A percentile compares a stretch with the other conserved stretches of the same genome.
These are phyloP conservation scores for Varroa destructor DNA, from an alignment of 1,140 invertebrate species.

Conservation along the genomic window DNA sequence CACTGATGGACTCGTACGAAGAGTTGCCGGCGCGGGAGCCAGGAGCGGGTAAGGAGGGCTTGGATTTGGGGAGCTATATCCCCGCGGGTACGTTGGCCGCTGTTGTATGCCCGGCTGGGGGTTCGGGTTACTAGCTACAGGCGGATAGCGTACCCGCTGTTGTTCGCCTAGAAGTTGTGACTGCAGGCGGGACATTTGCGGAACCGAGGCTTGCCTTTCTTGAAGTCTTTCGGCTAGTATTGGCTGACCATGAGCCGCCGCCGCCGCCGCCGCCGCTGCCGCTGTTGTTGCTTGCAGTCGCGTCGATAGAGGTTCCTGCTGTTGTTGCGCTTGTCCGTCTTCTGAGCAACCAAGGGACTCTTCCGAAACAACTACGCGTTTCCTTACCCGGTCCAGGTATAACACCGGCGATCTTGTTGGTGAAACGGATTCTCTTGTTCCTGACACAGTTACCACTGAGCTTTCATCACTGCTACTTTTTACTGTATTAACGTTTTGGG, in stretches of 20 bases:
- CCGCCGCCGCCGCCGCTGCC: constrained; percentile 51
- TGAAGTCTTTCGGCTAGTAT: constrained; percentile 27
- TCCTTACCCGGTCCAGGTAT: constrained; percentile 81
- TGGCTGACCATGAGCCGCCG: constrained; percentile 50
- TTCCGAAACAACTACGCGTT: constrained; percentile 45
- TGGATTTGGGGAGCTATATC: constrained; percentile 34
- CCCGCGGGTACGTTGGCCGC: constrained; percentile 43
- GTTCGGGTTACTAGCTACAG: constrained; percentile 29
- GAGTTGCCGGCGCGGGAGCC: constrained; percentile 41
- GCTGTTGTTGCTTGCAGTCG: constrained; percentile 48
- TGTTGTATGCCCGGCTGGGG: constrained; percentile 41
- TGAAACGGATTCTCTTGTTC: constrained; percentile 59
- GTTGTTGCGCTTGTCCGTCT: constrained; percentile 16
- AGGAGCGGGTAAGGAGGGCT: constrained; percentile 14
- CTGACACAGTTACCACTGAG: constrained; percentile 68
- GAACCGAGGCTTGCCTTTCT: neutral
- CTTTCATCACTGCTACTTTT: neutral
- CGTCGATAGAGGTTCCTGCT: constrained; percentile 35
- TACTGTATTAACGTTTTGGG: too few relatives aligned
- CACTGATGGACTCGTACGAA: constrained; percentile 20
- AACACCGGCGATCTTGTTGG: constrained; percentile 45
- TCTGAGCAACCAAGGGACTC: neutral
- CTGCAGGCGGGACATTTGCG: constrained; percentile 30
- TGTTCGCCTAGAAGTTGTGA: constrained; percentile 37
- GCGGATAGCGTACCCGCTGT: constrained; percentile 35